Evolutionary conservation across 2,797 vertebrate species (phyloP), one percentile per base, ranked within the genome.

Genomic region (Sebastes steindachneri): DNA sequence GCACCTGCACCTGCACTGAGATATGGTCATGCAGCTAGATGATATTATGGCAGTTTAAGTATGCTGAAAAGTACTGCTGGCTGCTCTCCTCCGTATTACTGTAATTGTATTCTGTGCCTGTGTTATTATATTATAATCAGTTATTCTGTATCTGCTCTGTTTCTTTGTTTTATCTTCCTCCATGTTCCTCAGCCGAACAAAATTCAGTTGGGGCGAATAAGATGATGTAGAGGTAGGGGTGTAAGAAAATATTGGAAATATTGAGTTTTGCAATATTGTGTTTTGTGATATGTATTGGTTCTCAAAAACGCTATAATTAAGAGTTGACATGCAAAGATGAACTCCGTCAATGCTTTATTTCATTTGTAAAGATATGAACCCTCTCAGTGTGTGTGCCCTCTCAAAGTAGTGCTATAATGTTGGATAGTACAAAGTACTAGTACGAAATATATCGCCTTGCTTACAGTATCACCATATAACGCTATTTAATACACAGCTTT

Each of bases 11-110:
- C 80, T 80, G 64, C 21, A 19, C 21, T 53, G 45, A 79, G 77
- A 84, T 73, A 68, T 12, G 37, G 60, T 68, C 66, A 63, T 23
- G 14, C 73, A 70, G 84, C 72, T 73, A 78, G 65, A 82, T 68
- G 14, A 78, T 65, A 55, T 11, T 58, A 74, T 15, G 14, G 25
- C 59, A 41, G 25, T 71, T 69, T 45, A 63, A 55, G 25, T 67
- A 5, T 59, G 21, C 3, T 63, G 53, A 74, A 88, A 88, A 73
- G 31, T 23, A 58, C 25, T 31, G 17, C 11, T 37, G 63, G 65
- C 21, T 74, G 79, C 72, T 69, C 68, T 82, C 51, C 41, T 80
- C 19, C 11, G 14, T 37, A 75, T 64, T 68, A 23, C 45, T 54
- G 9, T 35, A 7, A 58, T 70, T 73, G n/a, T 26, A 31, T 37